phyloP scores from a whole-genome alignment of 2,797 vertebrate species.

The Phylloscopus collybita region DNA sequence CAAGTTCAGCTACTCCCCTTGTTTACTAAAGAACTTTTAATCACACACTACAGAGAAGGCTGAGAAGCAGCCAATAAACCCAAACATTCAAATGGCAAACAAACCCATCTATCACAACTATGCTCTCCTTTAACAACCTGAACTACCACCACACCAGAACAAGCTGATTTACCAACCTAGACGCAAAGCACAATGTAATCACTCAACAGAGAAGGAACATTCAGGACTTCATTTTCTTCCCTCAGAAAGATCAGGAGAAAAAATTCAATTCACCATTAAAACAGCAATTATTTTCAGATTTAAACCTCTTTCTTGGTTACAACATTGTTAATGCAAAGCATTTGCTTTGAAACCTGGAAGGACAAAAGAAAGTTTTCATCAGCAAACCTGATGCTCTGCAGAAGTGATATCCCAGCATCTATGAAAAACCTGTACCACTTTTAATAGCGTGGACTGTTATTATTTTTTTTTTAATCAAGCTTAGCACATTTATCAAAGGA shows the following conservation, averaged over 20 bases:
- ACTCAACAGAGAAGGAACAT: conserved; percentile 42
- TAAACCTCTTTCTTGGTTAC: not conserved
- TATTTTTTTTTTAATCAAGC: not conserved
- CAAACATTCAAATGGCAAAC: conserved; percentile 4
- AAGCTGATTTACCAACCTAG: conserved; percentile 25
- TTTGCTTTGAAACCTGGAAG: conserved; percentile 3
- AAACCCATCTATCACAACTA: conserved; percentile 26
- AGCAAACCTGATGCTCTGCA: conserved; percentile 5
- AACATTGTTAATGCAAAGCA: not conserved
- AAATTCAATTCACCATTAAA: conserved; percentile 8
- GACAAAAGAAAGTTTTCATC: conserved; percentile 26
- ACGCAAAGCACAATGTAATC: not conserved
- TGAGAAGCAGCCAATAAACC: conserved; percentile 32
- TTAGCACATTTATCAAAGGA: conserved; percentile 2
- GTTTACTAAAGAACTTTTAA: not conserved
- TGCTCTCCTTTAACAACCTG: conserved; percentile 20
- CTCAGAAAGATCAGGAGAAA: conserved; percentile 12
- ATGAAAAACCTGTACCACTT: not conserved
- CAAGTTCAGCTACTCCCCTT: not conserved
- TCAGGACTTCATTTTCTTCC: not conserved
- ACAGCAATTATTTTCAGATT: not conserved
- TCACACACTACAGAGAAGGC: conserved; percentile 5
- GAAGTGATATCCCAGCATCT: not conserved
- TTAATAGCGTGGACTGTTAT: not conserved
- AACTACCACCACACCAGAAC: conserved; percentile 29